A percentile compares a stretch with the other conserved stretches of the same genome.
Evolutionary conservation across 2,888 invertebrate genomes (phyloP).

Genomic region (Orthosia gothica): DNA sequence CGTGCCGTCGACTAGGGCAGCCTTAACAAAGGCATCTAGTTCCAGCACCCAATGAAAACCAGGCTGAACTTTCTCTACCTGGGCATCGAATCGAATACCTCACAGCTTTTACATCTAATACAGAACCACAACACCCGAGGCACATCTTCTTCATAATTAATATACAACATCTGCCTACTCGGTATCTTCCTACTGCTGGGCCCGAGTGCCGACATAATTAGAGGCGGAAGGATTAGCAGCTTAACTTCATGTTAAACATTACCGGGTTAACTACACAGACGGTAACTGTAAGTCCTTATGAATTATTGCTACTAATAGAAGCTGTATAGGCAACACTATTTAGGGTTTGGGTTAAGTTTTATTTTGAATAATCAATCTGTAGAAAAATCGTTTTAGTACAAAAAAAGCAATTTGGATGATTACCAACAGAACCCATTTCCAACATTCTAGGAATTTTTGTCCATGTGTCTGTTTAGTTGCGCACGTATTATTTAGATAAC

Average conservation of each 20-base stretch:
- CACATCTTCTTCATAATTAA: neutral
- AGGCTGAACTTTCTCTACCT: no score
- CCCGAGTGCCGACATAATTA: slow-evolving; percentile 46
- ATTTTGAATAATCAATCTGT: neutral
- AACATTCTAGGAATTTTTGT: no score
- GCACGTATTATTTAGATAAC: no score
- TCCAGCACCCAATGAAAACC: neutral
- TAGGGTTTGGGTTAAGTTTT: neutral
- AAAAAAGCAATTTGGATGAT: no score
- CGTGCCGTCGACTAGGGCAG: no score
- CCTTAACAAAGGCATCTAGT: no score
- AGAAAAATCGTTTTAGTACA: no score
- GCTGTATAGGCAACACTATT: neutral
- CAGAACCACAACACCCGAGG: neutral
- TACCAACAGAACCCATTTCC: no score
- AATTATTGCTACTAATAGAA: slow-evolving; percentile 31
- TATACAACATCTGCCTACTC: slow-evolving; percentile 20
- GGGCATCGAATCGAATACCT: neutral
- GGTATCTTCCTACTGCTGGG: neutral
- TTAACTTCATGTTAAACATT: slow-evolving; percentile 47
- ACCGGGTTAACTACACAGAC: slow-evolving; percentile 36
- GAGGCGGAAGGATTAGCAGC: slow-evolving; percentile 41
- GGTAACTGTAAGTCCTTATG: slow-evolving; percentile 5
- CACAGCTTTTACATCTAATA: neutral
- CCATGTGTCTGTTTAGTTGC: no score